Conservation (phyloP, 1,140 invertebrate genomes). For the Ephestia elutella region DNA sequence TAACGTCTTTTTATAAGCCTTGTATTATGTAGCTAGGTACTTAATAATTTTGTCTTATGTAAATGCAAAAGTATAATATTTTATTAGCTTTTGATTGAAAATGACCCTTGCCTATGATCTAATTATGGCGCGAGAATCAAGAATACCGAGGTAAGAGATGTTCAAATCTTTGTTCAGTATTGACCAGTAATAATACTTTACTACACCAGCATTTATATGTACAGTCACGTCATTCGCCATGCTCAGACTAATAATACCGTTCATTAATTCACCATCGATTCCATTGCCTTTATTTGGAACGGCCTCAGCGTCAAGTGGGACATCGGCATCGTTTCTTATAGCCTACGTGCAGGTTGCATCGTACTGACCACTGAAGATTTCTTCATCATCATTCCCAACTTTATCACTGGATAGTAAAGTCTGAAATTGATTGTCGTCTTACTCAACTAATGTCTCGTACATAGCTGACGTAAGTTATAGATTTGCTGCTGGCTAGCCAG, state of each 20-base stretch:
- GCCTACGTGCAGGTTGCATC: conserved; percentile 25
- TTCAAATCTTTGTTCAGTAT: too few relatives aligned
- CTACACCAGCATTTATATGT: not conserved
- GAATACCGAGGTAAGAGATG: too few relatives aligned
- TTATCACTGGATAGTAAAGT: conserved; percentile 19
- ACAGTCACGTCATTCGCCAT: conserved; percentile 12
- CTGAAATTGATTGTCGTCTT: conserved; percentile 16
- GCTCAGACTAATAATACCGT: conserved; percentile 17
- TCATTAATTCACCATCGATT: conserved; percentile 30
- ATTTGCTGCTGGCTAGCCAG: conserved; percentile 21
- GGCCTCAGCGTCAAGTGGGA: conserved; percentile 29
- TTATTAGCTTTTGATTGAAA: too few relatives aligned
- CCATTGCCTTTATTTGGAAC: conserved; percentile 36
- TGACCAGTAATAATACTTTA: too few relatives aligned
- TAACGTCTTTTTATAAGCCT: too few relatives aligned
- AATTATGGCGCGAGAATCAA: too few relatives aligned
- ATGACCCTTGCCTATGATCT: too few relatives aligned
- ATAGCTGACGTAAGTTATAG: conserved; percentile 30
- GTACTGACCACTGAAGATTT: conserved; percentile 8
- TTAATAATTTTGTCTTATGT: too few relatives aligned
- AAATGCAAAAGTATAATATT: too few relatives aligned
- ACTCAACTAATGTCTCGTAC: not conserved
- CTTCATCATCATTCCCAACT: conserved; percentile 5
- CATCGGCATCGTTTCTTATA: conserved; percentile 24
- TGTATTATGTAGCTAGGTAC: too few relatives aligned